Evolutionary conservation across 2,113 vertebrate species (phyloP).

Genomic region (Rhipidura dahli): DNA sequence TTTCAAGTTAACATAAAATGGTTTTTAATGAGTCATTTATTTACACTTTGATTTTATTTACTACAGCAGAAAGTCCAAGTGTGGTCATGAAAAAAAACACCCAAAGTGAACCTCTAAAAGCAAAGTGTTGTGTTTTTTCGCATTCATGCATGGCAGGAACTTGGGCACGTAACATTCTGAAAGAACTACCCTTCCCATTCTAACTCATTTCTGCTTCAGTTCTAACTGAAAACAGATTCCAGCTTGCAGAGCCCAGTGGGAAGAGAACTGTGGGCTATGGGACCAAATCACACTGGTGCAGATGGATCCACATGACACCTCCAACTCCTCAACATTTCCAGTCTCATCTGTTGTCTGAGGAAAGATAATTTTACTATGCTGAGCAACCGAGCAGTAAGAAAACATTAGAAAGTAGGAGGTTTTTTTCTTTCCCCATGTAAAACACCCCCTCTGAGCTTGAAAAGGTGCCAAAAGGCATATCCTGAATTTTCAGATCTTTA

Average conservation of each 20-base stretch:
- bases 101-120: neutral
- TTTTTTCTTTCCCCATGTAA: neutral
- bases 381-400: neutral
- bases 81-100: neutral
- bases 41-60: neutral
- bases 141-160: neutral
- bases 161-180: neutral
- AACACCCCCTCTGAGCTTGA: neutral
- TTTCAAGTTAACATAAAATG: neutral
- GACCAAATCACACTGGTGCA: neutral
- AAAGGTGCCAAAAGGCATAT: neutral
- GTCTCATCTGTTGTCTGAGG: neutral
- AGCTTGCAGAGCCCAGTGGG: neutral
- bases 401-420: neutral
- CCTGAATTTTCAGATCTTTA: neutral
- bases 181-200: neutral
- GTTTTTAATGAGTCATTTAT: neutral
- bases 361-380: neutral
- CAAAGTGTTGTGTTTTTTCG: neutral
- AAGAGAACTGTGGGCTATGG: neutral
- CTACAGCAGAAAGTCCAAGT: neutral
- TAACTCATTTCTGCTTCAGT: neutral
- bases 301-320: neutral
- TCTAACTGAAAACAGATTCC: neutral
- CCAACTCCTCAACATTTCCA: neutral